phyloP scores from a whole-genome alignment of 2,113 vertebrate species.

The Hymenochirus boettgeri region DNA sequence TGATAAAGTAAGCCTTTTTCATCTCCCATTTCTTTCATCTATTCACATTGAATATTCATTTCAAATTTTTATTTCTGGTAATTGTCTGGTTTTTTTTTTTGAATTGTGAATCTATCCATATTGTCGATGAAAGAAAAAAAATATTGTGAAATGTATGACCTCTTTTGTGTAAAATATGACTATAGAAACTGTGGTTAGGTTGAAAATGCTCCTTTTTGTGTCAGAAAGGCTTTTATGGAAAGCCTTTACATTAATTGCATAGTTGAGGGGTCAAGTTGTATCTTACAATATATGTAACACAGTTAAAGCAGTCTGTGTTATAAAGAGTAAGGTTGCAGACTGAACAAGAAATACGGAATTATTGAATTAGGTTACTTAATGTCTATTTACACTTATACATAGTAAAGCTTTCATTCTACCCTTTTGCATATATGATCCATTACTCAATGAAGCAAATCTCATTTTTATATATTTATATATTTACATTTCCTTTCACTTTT shows the following conservation, averaged over 20 bases:
- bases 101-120: constrained; percentile 28
- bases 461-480: constrained; percentile 65
- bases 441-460: constrained; percentile 76
- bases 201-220: constrained; percentile 69
- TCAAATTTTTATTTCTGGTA: not conserved
- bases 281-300: constrained; percentile 72
- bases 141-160: constrained; percentile 21
- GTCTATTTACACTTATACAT: constrained; percentile 93
- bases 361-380: constrained; percentile 76
- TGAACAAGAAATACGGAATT: constrained; percentile 80
- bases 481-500: constrained; percentile 71
- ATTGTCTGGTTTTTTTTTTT: not conserved
- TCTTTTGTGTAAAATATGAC: constrained; percentile 85
- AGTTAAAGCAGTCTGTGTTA: constrained; percentile 58
- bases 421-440: constrained; percentile 98
- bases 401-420: constrained; percentile 98
- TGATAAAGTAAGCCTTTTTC: not conserved
- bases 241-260: constrained; percentile 91
- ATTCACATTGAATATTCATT: not conserved
- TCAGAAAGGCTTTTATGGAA: constrained; percentile 74
- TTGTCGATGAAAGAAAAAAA: constrained; percentile 26
- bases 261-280: constrained; percentile 89
- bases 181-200: constrained; percentile 66
- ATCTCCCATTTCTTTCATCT: not conserved
- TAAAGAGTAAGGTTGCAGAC: constrained; percentile 74